phyloP scores from a whole-genome alignment of 1,140 invertebrate species.

The Anagrus nilaparvatae region DNA sequence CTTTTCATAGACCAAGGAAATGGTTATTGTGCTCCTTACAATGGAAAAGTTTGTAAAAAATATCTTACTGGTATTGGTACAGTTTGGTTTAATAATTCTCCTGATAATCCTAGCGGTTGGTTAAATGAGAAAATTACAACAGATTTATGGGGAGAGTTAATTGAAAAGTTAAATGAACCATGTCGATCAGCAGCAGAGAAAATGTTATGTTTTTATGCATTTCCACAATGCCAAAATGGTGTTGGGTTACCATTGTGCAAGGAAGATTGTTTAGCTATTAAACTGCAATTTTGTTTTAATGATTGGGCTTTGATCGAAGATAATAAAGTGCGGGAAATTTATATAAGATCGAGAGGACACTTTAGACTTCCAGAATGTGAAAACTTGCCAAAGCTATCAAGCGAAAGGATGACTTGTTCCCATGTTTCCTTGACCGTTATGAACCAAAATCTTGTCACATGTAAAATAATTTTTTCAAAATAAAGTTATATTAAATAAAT shows the following conservation, averaged over 20 bases:
- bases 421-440: constrained; percentile 75
- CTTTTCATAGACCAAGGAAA: constrained; percentile 7
- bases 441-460: constrained; percentile 61
- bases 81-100: constrained; percentile 73
- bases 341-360: constrained; percentile 71
- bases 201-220: constrained; percentile 83
- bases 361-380: constrained; percentile 82
- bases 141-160: constrained; percentile 76
- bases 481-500: neutral
- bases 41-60: constrained; percentile 76
- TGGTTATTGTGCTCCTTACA: constrained; percentile 79
- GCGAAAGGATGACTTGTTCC: constrained; percentile 56
- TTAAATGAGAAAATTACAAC: constrained; percentile 76
- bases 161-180: constrained; percentile 64
- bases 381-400: constrained; percentile 56
- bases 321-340: constrained; percentile 69
- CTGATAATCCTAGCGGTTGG: constrained; percentile 56
- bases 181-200: constrained; percentile 81
- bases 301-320: constrained; percentile 86
- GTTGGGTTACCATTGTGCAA: constrained; percentile 66
- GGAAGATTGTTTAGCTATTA: constrained; percentile 86
- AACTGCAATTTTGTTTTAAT: constrained; percentile 82
- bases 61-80: constrained; percentile 60
- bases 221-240: constrained; percentile 68
- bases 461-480: constrained; percentile 38